phyloP scores from a whole-genome alignment of 2,888 invertebrate species.

The Pandemis corylana region DNA sequence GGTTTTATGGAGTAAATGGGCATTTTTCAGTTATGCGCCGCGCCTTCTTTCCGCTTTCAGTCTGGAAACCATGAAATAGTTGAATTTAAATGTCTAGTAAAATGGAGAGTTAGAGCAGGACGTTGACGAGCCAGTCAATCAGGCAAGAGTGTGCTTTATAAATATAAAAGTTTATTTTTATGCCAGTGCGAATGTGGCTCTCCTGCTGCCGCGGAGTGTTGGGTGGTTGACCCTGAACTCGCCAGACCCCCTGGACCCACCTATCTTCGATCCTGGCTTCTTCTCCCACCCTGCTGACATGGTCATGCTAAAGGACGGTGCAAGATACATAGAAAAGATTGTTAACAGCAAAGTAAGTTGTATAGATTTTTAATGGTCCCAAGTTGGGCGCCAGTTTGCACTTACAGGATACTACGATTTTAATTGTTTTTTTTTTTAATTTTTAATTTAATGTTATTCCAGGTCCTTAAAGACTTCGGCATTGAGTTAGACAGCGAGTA shows the following conservation, averaged over 20 bases:
- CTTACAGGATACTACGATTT: too few species aligned
- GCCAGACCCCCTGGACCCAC: constrained; percentile 59
- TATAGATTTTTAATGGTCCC: not conserved
- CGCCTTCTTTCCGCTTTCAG: too few species aligned
- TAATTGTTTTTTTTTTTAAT: not conserved
- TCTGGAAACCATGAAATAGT: too few species aligned
- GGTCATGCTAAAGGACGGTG: constrained; percentile 62
- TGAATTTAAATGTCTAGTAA: too few species aligned
- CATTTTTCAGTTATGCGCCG: too few species aligned
- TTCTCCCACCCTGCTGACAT: constrained; percentile 66
- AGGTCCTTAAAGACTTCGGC: constrained; percentile 76
- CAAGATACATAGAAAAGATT: constrained; percentile 55
- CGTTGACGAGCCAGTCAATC: too few species aligned
- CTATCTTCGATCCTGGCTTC: constrained; percentile 63
- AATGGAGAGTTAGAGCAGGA: too few species aligned
- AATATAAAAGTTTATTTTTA: not conserved
- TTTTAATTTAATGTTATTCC: constrained; percentile 20
- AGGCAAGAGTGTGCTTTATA: too few species aligned
- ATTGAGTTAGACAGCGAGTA: constrained; percentile 68
- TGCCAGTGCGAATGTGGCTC: constrained; percentile 65
- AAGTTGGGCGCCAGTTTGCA: constrained; percentile 15
- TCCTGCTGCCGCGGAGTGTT: constrained; percentile 62
- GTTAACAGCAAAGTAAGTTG: constrained; percentile 59
- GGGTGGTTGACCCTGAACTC: constrained; percentile 67
- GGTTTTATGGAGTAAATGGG: too few species aligned